These are phyloP conservation scores for Malaclemys terrapin DNA, from an alignment of 2,113 vertebrate genomes.

Conservation along the genomic window DNA sequence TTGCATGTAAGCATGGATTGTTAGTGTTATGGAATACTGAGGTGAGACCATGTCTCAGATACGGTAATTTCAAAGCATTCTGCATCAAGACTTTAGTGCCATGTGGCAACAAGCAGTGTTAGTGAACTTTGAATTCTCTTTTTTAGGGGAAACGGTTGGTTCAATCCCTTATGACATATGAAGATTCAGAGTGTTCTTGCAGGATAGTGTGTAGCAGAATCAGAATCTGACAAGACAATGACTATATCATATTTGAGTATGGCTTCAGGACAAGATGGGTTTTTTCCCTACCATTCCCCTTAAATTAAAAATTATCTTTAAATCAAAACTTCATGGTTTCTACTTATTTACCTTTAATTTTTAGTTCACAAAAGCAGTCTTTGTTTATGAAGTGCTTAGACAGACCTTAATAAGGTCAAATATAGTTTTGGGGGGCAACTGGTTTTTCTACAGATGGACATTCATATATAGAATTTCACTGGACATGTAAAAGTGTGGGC, in stretches of 20 bases:
- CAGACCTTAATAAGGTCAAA: neutral
- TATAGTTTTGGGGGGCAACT: rapidly evolving
- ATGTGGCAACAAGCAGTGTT: neutral
- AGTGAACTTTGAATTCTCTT: neutral
- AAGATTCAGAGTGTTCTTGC: neutral
- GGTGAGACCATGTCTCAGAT: neutral
- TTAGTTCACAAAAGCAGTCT: neutral
- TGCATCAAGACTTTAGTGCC: neutral
- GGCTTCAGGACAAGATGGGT: neutral
- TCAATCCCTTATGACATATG: neutral
- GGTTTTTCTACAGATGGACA: neutral
- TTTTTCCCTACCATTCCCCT: neutral
- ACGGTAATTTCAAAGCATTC: neutral
- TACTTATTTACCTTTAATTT: neutral
- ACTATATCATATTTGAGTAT: neutral
- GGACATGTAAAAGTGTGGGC: rapidly evolving
- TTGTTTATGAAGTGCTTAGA: rapidly evolving
- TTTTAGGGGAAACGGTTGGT: neutral
- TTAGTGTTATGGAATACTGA: neutral
- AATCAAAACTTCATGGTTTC: neutral
- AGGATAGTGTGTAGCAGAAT: neutral
- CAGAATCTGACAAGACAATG: neutral
- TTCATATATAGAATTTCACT: neutral
- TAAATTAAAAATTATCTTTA: neutral
- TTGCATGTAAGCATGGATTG: neutral